Conservation (phyloP, 2,888 invertebrate genomes). For the Mamestra brassicae region DNA sequence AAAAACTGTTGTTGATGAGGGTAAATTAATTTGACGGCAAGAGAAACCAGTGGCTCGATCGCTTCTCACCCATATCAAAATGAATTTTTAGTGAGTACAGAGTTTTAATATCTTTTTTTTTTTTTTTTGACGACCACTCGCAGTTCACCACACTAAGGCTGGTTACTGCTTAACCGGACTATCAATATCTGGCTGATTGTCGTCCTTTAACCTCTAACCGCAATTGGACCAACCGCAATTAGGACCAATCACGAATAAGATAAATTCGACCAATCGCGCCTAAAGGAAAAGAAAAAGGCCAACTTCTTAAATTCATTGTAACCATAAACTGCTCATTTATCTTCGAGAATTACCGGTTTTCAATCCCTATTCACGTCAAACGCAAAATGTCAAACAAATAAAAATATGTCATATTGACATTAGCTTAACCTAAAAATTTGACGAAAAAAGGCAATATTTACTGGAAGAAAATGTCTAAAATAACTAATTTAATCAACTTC, state of each 20-base stretch:
- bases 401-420: conserved; percentile 33
- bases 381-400: conserved; percentile 5
- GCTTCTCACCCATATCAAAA: too few relatives aligned
- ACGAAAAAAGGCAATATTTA: conserved; percentile 13
- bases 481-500: conserved; percentile 78
- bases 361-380: neutral
- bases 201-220: too few relatives aligned
- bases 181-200: neutral
- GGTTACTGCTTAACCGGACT: too few relatives aligned
- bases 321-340: neutral
- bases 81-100: neutral
- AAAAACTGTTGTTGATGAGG: neutral
- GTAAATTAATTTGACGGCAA: neutral
- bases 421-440: conserved; percentile 65
- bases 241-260: too few relatives aligned
- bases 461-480: conserved; percentile 81
- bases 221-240: too few relatives aligned
- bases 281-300: neutral
- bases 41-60: neutral
- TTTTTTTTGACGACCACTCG: too few relatives aligned
- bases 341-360: conserved; percentile 24
- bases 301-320: neutral
- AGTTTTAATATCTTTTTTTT: neutral
- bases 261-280: too few relatives aligned
- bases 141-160: too few relatives aligned